Evolutionary conservation across 2,797 vertebrate genomes (phyloP), one percentile per base, ranked within the genome.

Genomic region (Pempheris klunzingeri): DNA sequence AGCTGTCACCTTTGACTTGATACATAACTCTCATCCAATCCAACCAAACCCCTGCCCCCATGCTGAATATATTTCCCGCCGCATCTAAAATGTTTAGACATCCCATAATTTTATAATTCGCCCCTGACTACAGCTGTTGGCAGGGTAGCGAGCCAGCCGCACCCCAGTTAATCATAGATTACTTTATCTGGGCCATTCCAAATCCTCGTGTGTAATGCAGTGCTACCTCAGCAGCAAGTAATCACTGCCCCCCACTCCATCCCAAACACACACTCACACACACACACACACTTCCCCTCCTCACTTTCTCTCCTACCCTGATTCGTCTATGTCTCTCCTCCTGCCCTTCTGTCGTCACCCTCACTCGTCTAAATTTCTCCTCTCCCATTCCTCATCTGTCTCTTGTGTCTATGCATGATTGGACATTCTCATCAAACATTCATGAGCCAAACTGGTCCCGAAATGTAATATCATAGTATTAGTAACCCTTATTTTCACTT

Each of bases 141-240:
- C 88, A 83, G 80, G 80, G 85, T 87, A 82, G 84, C 72, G 76
- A 91, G 90, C 80, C 87, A 87, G 90, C 90, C 92, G 84, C 71
- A 84, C 81, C 91, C 89, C 82, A 89, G 93, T 94, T 94, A 95
- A 95, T 95, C 94, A 94, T 93, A 95, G 94, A 95, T 95, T 94
- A 93, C 90, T 93, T 93, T 94, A 95, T 95, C 94, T 95, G 92
- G 93, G 93, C 88, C 94, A 94, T 93, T 94, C 89, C 83, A 92
- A 93, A 95, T 93, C 93, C 93, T 93, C 90, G 85, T 93, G 87
- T 92, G 91, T 92, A 94, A 93, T 88, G 88, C 93, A 92, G 88
- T 84, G 89, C 92, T 92, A 94, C 92, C 93, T 93, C 92, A 91
- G 92, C 87, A 84, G 90, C 91, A 90, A 91, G 83, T 93, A 93